Base-by-base conservation (phyloP, 2,113 vertebrate genomes). In the Psettodes erumei region DNA sequence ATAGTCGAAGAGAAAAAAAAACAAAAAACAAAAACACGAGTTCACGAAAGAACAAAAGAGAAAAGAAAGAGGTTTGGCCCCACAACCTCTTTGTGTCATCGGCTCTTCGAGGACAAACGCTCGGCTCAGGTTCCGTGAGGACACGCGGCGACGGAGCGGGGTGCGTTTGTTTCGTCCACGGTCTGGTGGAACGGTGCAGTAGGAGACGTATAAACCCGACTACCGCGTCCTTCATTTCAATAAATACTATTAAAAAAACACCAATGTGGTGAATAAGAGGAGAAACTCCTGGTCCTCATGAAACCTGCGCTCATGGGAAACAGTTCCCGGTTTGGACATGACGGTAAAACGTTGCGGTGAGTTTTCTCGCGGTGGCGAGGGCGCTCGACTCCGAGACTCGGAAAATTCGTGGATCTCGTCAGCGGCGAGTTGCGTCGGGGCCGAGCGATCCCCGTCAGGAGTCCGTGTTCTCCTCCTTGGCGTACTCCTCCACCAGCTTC, bases 401-500 rank as follows among this genome's bases (percentile, higher is more conserved):
- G n/a, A n/a, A n/a, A n/a, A n/a, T n/a, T n/a, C n/a, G n/a, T n/a
- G n/a, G n/a, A n/a, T n/a, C n/a, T n/a, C n/a, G n/a, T n/a, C n/a
- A n/a, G n/a, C n/a, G n/a, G n/a, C n/a, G n/a, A n/a, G n/a, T n/a
- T n/a, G n/a, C n/a, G n/a, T n/a, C n/a, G n/a, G n/a, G n/a, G n/a
- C n/a, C n/a, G n/a, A n/a, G n/a, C n/a, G n/a, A n/a, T n/a, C n/a
- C n/a, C n/a, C n/a, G n/a, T 93, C 88, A 95, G 40, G 86, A 65
- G 9, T 94, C 93, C n/a, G 91, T 95, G 62, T 95, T 94, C 69
- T 92, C 94, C 30, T 96, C 94, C 77, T 96, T 96, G 7, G 94
- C 94, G 66, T 97, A 98, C 38, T 98, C 96, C 38, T 98, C 96
- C 55, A 96, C 94, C 4, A 99, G 95, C 72, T 96, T 95, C 73